phyloP scores from a whole-genome alignment of 2,888 invertebrate genomes.

The Oligia fasciuncula region DNA sequence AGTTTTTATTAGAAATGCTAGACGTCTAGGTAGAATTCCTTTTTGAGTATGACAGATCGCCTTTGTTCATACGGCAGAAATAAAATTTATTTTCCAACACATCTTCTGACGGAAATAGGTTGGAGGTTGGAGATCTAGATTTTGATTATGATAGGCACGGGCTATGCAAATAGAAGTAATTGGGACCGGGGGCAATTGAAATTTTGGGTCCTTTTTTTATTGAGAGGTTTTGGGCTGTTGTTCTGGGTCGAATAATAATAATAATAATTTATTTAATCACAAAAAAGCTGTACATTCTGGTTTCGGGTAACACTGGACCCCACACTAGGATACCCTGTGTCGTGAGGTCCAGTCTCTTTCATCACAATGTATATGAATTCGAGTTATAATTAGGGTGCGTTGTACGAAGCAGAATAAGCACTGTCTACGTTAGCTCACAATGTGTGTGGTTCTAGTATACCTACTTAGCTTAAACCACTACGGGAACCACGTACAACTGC shows the following conservation, averaged over 20 bases:
- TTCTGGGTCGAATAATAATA: background rate
- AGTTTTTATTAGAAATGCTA: conserved; percentile 72
- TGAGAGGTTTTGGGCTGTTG: conserved; percentile 19
- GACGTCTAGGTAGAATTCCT: conserved; percentile 69
- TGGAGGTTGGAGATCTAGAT: conserved; percentile 42
- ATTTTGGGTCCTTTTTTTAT: conserved; percentile 41
- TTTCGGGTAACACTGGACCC: too few relatives aligned
- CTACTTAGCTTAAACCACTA: background rate
- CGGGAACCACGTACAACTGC: background rate
- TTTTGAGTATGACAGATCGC: conserved; percentile 78
- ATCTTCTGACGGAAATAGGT: conserved; percentile 37
- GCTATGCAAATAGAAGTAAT: conserved; percentile 49
- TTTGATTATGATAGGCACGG: conserved; percentile 56
- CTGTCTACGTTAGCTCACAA: background rate
- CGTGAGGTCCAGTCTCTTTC: too few relatives aligned
- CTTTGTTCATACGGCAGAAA: conserved; percentile 61
- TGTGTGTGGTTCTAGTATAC: background rate
- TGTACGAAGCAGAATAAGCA: background rate
- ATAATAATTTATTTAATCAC: too few relatives aligned
- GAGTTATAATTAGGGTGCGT: background rate
- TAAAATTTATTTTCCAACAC: conserved; percentile 50
- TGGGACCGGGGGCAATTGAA: conserved; percentile 45
- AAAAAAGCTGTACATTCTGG: too few relatives aligned
- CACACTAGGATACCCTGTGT: too few relatives aligned
- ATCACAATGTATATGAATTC: too few relatives aligned